Evolutionary conservation across 2,113 vertebrate species (phyloP), one percentile per base, ranked within the genome.

Genomic region (Lepisosteus oculatus): DNA sequence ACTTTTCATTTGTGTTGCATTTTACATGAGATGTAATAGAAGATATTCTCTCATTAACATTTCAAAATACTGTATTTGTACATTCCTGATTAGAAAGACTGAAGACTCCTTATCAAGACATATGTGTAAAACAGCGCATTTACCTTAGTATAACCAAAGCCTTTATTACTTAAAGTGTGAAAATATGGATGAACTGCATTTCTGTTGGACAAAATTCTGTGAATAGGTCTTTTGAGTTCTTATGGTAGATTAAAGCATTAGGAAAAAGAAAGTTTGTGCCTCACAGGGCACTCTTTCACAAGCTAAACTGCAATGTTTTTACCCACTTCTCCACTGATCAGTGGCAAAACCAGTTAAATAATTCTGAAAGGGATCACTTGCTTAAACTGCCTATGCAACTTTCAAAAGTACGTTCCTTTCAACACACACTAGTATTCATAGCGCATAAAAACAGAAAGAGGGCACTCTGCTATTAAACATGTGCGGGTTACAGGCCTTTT

Each of bases 251-350:
- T 72, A 76, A 74, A 59, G 67, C 65, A 54, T 61, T 78, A 45
- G 61, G 64, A 29, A 77, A 75, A 72, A 68, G 55, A 14, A 72
- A 44, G 55, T 79, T 77, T 74, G 72, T 72, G 73, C 69, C 47
- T 72, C 72, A 79, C 77, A 81, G 79, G 72, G 72, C 59, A 8
- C 65, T 70, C 77, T 75, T 80, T 83, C 77, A 83, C 74, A 67
- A 68, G 43, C 57, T 59, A 64, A 67, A 63, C 70, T 66, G 67
- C 61, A 67, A 68, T 74, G 62, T 65, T 54, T 73, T 75, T 72
- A 51, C 73, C 66, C 73, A 68, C 77, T 43, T 63, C 65, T 74
- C 61, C 70, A 45, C 56, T 63, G 76, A 76, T 76, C 76, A 74
- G 63, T 69, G 64, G 74, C 43, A 70, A 59, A 76, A 79, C 63